Conservation (phyloP, 2,113 vertebrate species). For the Paramormyrops kingsleyae region DNA sequence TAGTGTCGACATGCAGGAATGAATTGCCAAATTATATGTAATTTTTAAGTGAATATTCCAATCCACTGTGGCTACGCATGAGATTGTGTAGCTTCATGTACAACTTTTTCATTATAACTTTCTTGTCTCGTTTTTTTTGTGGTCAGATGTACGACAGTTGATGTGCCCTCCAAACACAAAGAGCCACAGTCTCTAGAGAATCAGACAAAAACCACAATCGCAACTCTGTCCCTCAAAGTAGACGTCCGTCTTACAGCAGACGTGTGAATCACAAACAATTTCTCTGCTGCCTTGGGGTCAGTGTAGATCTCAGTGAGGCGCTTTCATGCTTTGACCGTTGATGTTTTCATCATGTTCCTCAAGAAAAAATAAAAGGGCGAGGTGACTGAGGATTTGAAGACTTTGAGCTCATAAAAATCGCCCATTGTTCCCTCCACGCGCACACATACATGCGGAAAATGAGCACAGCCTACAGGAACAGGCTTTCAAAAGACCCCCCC, state of each 20-base stretch:
- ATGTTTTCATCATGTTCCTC: slow-evolving; percentile 56
- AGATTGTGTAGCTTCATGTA: not conserved
- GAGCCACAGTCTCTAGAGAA: not conserved
- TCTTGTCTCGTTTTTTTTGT: not conserved
- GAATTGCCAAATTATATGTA: not conserved
- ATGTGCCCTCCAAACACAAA: not conserved
- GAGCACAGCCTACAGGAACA: not conserved
- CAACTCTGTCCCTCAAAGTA: not conserved
- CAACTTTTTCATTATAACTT: not conserved
- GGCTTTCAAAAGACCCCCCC: slow-evolving; percentile 2
- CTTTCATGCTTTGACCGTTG: slow-evolving; percentile 60
- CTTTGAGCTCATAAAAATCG: slow-evolving; percentile 13
- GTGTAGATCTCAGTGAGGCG: slow-evolving; percentile 57
- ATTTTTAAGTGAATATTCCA: not conserved
- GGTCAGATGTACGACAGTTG: not conserved
- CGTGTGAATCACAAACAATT: slow-evolving; percentile 11
- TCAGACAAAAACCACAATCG: not conserved
- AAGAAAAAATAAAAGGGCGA: slow-evolving; percentile 41
- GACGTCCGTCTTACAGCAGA: not conserved
- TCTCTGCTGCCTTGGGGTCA: slow-evolving; percentile 56
- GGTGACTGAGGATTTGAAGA: slow-evolving; percentile 50
- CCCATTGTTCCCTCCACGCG: not conserved
- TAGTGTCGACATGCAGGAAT: not conserved
- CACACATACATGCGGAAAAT: slow-evolving; percentile 7
- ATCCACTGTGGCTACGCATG: not conserved